Evolutionary conservation across 2,113 vertebrate species (phyloP).

Genomic region (Apus apus): DNA sequence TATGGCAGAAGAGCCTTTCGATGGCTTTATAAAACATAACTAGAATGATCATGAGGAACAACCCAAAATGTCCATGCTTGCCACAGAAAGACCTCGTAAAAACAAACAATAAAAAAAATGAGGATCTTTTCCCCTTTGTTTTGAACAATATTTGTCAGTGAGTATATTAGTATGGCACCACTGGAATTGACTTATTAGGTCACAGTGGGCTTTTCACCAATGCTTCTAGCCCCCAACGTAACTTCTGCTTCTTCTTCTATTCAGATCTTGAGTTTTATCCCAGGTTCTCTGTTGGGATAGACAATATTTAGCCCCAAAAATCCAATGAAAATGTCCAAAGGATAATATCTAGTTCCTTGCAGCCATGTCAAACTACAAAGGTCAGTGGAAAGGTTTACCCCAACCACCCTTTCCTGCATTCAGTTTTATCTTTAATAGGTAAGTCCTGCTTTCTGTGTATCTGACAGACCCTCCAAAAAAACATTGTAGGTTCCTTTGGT

Average conservation of each 20-base stretch:
- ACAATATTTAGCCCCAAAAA: neutral
- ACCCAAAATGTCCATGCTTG: neutral
- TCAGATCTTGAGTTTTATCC: neutral
- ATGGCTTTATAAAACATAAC: neutral
- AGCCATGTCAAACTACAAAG: constrained; percentile 35
- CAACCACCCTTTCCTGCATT: constrained; percentile 10
- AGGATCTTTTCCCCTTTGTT: neutral
- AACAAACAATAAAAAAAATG: neutral
- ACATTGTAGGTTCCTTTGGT: constrained; percentile 63
- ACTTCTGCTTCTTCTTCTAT: neutral
- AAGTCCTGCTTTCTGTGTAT: constrained; percentile 33
- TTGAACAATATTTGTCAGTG: neutral
- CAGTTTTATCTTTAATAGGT: constrained; percentile 53
- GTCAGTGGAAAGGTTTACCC: constrained; percentile 49
- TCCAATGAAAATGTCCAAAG: neutral
- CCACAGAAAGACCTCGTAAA: neutral
- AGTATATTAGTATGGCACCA: neutral
- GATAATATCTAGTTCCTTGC: neutral
- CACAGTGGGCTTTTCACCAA: neutral
- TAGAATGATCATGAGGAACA: neutral
- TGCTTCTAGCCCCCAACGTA: neutral
- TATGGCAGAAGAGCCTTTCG: constrained; percentile 59
- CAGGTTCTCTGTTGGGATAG: neutral
- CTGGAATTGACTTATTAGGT: neutral
- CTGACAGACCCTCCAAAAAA: constrained; percentile 41